Conservation (phyloP, 2,113 vertebrate genomes). For the Poicephalus gulielmi region DNA sequence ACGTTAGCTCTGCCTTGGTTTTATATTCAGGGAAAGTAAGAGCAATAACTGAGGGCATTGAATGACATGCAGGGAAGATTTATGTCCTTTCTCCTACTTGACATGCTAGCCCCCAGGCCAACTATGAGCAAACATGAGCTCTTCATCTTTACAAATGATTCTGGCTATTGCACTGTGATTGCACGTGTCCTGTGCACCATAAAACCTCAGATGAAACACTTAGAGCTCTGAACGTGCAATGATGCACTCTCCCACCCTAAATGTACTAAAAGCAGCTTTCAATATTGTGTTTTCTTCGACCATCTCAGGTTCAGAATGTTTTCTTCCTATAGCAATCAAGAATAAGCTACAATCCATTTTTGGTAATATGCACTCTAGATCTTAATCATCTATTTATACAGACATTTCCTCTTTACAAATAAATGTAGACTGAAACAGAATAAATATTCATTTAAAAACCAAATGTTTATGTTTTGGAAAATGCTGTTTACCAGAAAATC, state of each 20-base stretch:
- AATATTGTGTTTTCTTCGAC: not conserved
- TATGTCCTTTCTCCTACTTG: not conserved
- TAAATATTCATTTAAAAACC: constrained; percentile 38
- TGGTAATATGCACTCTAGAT: not conserved
- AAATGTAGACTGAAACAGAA: constrained; percentile 42
- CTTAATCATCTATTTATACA: constrained; percentile 60
- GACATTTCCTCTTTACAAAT: constrained; percentile 62
- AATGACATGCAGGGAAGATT: not conserved
- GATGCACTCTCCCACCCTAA: not conserved
- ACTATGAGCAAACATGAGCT: not conserved
- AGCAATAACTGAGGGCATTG: not conserved
- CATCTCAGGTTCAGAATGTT: not conserved
- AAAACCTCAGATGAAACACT: not conserved
- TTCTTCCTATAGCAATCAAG: not conserved
- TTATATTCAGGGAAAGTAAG: not conserved
- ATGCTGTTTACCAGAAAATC: constrained; percentile 60
- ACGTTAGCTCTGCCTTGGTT: not conserved
- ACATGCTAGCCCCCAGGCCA: not conserved
- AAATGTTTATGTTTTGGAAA: constrained; percentile 49
- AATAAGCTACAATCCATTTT: not conserved
- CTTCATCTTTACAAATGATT: not conserved
- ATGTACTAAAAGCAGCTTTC: not conserved
- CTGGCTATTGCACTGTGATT: not conserved
- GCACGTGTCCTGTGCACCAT: not conserved
- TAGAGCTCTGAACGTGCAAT: not conserved